Conservation (phyloP, 2,797 vertebrate genomes). For the Lithobates sylvaticus region DNA sequence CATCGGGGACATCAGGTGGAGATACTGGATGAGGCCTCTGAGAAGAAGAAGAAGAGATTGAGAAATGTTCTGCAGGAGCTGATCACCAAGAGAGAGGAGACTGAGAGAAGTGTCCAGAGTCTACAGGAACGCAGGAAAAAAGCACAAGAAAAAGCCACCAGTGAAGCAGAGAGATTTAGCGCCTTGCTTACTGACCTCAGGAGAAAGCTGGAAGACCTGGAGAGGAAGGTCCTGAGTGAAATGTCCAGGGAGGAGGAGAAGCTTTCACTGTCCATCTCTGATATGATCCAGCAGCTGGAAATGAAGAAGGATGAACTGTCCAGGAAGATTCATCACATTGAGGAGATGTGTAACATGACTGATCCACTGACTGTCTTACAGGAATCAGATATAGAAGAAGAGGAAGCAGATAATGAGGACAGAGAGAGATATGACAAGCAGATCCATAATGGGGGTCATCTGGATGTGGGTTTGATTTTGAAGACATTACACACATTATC, state of each 20-base stretch:
- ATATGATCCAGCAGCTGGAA: neutral
- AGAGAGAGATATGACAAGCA: neutral
- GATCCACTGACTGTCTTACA: slow-evolving; percentile 4
- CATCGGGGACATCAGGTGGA: slow-evolving; percentile 74
- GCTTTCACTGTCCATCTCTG: neutral
- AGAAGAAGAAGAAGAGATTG: slow-evolving; percentile 73
- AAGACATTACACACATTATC: slow-evolving; percentile 9
- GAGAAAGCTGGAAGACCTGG: neutral
- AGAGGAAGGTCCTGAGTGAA: neutral
- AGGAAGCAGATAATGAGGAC: neutral
- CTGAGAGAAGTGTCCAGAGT: neutral
- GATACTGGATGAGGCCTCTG: slow-evolving; percentile 66
- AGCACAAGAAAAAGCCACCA: neutral
- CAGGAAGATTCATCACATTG: neutral
- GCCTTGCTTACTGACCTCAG: slow-evolving; percentile 5
- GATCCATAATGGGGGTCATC: too few species aligned
- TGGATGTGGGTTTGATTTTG: slow-evolving; percentile 2
- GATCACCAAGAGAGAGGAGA: slow-evolving; percentile 2
- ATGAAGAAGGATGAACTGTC: neutral
- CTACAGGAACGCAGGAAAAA: neutral
- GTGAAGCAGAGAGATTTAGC: neutral
- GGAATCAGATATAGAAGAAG: neutral
- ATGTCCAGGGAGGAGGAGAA: neutral
- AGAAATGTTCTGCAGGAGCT: slow-evolving; percentile 61
- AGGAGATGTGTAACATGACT: slow-evolving; percentile 1